phyloP scores from a whole-genome alignment of 2,888 invertebrate species.

The Himalopsyche anomala region DNA sequence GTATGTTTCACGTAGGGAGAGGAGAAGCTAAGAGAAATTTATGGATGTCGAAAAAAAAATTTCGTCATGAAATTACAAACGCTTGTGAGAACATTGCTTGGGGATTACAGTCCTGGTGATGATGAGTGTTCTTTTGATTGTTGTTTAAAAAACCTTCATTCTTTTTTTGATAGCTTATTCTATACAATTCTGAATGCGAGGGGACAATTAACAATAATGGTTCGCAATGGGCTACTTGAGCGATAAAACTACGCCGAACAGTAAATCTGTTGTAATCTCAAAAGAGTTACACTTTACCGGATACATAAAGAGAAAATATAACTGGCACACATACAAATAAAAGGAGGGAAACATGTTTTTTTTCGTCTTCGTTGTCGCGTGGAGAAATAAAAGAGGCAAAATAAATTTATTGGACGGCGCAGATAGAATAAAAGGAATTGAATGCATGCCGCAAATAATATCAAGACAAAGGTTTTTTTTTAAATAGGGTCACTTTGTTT shows the following conservation, averaged over 20 bases:
- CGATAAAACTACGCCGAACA: conserved; percentile 45
- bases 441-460: conserved; percentile 38
- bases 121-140: no score
- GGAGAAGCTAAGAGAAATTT: no score
- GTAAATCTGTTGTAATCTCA: conserved; percentile 54
- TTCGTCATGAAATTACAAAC: no score
- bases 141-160: no score
- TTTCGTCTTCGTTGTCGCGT: background rate
- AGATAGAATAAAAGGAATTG: conserved; percentile 29
- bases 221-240: conserved; percentile 24
- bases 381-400: conserved; percentile 27
- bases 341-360: background rate
- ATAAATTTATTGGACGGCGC: conserved; percentile 34
- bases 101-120: no score
- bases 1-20: no score
- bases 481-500: conserved; percentile 8
- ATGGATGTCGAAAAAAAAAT: no score
- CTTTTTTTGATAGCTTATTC: background rate
- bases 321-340: conserved; percentile 16
- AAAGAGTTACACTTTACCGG: conserved; percentile 54
- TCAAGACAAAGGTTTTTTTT: conserved; percentile 35
- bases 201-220: conserved; percentile 28
- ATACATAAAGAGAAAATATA: conserved; percentile 50
- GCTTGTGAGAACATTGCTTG: no score
- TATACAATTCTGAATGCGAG: background rate